Evolutionary conservation across 2,888 invertebrate genomes (phyloP).

Genomic region (Coenonympha glycerion): DNA sequence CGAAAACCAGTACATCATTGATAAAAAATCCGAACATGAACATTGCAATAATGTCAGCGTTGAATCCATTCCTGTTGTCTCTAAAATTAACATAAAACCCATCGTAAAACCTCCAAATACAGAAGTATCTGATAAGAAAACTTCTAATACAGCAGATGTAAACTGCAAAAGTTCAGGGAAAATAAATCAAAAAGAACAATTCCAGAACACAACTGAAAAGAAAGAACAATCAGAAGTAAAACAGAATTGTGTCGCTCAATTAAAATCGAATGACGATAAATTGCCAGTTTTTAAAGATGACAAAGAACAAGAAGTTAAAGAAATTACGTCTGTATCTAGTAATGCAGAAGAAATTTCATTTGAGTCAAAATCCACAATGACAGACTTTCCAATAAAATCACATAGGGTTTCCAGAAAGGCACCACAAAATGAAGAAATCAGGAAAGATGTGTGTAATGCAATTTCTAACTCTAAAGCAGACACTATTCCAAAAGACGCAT

Average conservation of each 20-base stretch:
- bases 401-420: slow-evolving; percentile 4
- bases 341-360: slow-evolving; percentile 8
- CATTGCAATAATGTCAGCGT: slow-evolving; percentile 44
- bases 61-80: slow-evolving; percentile 38
- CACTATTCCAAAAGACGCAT: slow-evolving; percentile 12
- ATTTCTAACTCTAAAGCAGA: slow-evolving; percentile 13
- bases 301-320: slow-evolving; percentile 4
- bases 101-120: slow-evolving; percentile 35
- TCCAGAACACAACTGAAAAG: slow-evolving; percentile 4
- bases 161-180: slow-evolving; percentile 12
- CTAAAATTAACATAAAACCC: slow-evolving; percentile 58
- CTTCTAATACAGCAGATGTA: slow-evolving; percentile 11
- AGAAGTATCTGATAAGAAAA: slow-evolving; percentile 26
- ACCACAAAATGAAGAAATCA: slow-evolving; percentile 8
- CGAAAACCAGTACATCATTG: slow-evolving; percentile 36
- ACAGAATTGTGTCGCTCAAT: slow-evolving; percentile 21
- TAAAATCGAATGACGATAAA: slow-evolving; percentile 9
- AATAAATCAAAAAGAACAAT: slow-evolving; percentile 4
- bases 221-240: slow-evolving; percentile 5
- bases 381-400: not conserved
- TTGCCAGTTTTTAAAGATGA: slow-evolving; percentile 10
- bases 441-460: slow-evolving; percentile 7
- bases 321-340: slow-evolving; percentile 5
- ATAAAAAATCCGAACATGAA: slow-evolving; percentile 36
- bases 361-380: slow-evolving; percentile 2